These are phyloP conservation scores for Epicampocera succincta DNA, from an alignment of 2,888 invertebrate genomes.

Conservation along the genomic window DNA sequence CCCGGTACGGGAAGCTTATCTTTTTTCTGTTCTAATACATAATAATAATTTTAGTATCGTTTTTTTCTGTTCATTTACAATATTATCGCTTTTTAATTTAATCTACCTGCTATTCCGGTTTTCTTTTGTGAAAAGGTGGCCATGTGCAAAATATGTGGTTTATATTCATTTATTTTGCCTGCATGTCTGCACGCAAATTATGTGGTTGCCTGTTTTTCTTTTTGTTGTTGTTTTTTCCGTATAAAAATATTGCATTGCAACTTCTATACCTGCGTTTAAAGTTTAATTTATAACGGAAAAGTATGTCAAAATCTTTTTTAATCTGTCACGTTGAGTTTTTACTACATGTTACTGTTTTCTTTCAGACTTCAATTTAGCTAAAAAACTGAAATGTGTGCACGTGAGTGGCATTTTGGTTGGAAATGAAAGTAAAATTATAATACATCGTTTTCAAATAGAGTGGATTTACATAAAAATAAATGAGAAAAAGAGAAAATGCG, in stretches of 20 bases:
- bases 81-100: constrained; percentile 39
- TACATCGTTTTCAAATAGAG: constrained; percentile 36
- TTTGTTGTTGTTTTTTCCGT: neutral
- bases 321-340: constrained; percentile 55
- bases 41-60: constrained; percentile 13
- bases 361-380: constrained; percentile 68
- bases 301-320: constrained; percentile 69
- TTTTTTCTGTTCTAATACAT: constrained; percentile 20
- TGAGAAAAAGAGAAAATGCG: constrained; percentile 7
- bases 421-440: constrained; percentile 70
- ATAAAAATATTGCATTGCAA: constrained; percentile 53
- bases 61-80: constrained; percentile 9
- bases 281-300: constrained; percentile 57
- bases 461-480: constrained; percentile 6
- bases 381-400: constrained; percentile 17
- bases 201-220: constrained; percentile 46
- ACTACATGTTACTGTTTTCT: constrained; percentile 55
- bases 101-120: neutral
- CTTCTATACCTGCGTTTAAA: constrained; percentile 18
- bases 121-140: constrained; percentile 64
- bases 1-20: constrained; percentile 89
- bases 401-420: constrained; percentile 37
- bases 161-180: constrained; percentile 53
- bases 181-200: constrained; percentile 69
- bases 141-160: constrained; percentile 66